Evolutionary conservation across 1,140 invertebrate genomes (phyloP), one percentile per base, ranked within the genome.

Genomic region (Zaprionus kolodkinae): DNA sequence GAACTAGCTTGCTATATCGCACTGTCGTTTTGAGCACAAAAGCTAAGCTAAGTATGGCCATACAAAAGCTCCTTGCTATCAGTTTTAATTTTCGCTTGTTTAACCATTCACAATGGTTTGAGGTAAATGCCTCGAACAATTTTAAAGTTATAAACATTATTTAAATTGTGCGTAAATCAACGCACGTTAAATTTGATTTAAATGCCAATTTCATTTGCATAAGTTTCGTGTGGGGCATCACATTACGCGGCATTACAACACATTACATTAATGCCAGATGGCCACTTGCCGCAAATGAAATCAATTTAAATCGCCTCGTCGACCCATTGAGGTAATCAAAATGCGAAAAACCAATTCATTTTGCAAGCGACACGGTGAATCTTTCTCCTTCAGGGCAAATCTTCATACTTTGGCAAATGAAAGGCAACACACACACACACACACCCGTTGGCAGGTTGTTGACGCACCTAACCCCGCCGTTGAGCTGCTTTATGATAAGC

Each of bases 181-280:
- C 56, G 73, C n/a, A 45, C 68, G 50, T 78, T 71, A 65, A 85
- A 75, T 78, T 85, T 72, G 57, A 75, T 68, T 72, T 69, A 71
- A 85, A 81, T 66, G 27, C 62, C 65, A 63, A 64, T 63, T 85
- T 75, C 45, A 84, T 84, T 84, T 81, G 78, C 81, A 84, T 85
- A 84, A 78, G 73, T 81, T 85, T 57, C 63, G 38, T 36, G 57
- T 55, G 36, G 55, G 15, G 45, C 70, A 69, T 68, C 50, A 62
- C 62, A 81, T 67, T 52, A 30, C 55, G 10, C 17, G 30, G 36
- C 63, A 54, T 60, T 43, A 64, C 56, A 71, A 65, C 64, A 60
- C 63, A 74, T 85, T 75, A 81, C 66, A 81, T 81, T 78, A 81
- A 74, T 62, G 75, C 66, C 81, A 81, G 67, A 61, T 69, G 66